Conservation (phyloP, 2,888 invertebrate genomes). For the Philaethria dido region DNA sequence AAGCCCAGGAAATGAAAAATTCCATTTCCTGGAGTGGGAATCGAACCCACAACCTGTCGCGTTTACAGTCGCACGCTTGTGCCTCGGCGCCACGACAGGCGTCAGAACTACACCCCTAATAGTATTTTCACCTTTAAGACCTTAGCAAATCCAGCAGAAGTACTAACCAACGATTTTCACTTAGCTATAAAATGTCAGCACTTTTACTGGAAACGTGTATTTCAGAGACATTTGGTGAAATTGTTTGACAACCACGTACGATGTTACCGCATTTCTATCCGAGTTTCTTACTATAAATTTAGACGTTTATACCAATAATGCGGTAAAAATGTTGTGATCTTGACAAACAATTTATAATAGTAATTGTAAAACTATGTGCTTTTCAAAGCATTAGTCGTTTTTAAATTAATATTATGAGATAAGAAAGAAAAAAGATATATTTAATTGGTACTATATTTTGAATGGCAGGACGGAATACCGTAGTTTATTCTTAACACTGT, state of each 20-base stretch:
- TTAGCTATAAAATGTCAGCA: constrained; percentile 36
- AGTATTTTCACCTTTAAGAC: background rate
- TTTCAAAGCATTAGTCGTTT: too few species aligned
- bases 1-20: too few species aligned
- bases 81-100: too few species aligned
- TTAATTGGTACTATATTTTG: too few species aligned
- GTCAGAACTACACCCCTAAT: too few species aligned
- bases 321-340: constrained; percentile 31
- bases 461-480: too few species aligned
- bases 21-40: too few species aligned
- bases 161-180: constrained; percentile 30
- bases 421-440: too few species aligned
- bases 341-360: background rate
- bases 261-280: constrained; percentile 54
- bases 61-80: too few species aligned
- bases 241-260: constrained; percentile 59
- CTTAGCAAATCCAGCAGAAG: background rate
- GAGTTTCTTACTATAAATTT: constrained; percentile 55
- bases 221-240: constrained; percentile 43
- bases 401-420: too few species aligned
- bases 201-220: constrained; percentile 32
- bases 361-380: constrained; percentile 5
- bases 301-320: constrained; percentile 40
- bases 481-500: too few species aligned
- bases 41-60: too few species aligned